Evolutionary conservation across 2,888 invertebrate genomes (phyloP).

Genomic region (Ceraclea dissimilis): DNA sequence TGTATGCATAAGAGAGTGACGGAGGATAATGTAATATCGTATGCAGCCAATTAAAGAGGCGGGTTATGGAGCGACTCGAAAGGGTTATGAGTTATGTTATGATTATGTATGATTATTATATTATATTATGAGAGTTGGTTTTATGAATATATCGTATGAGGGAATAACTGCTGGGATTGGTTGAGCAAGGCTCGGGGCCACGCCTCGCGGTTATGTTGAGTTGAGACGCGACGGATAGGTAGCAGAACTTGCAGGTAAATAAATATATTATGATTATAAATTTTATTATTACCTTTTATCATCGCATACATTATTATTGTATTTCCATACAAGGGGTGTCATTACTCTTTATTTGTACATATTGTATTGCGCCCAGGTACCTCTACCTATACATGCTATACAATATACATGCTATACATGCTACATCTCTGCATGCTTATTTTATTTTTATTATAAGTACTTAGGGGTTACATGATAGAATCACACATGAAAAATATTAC

Average conservation of each 20-base stretch:
- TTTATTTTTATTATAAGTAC: no score
- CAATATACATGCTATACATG: no score
- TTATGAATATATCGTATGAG: slow-evolving; percentile 21
- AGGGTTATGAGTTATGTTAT: slow-evolving; percentile 53
- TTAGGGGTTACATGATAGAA: no score
- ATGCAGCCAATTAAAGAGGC: slow-evolving; percentile 7
- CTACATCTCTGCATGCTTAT: no score
- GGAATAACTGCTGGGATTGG: slow-evolving; percentile 47
- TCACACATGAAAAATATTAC: no score
- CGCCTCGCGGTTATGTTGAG: slow-evolving; percentile 12
- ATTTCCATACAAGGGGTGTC: no score
- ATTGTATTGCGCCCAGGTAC: no score
- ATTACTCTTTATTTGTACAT: no score
- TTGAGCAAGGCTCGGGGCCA: slow-evolving; percentile 37
- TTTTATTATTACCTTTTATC: no score
- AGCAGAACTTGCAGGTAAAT: no score
- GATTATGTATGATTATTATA: slow-evolving; percentile 38
- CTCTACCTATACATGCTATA: no score
- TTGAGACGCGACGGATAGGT: slow-evolving; percentile 18
- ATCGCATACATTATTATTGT: slow-evolving; percentile 19
- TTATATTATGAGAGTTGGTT: neutral
- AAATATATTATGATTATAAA: no score
- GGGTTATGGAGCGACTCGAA: slow-evolving; percentile 8
- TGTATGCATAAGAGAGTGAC: slow-evolving; percentile 4
- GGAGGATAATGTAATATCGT: neutral